Evolutionary conservation across 2,113 vertebrate genomes (phyloP), one percentile per base, ranked within the genome.

Genomic region (Scytalopus superciliaris): DNA sequence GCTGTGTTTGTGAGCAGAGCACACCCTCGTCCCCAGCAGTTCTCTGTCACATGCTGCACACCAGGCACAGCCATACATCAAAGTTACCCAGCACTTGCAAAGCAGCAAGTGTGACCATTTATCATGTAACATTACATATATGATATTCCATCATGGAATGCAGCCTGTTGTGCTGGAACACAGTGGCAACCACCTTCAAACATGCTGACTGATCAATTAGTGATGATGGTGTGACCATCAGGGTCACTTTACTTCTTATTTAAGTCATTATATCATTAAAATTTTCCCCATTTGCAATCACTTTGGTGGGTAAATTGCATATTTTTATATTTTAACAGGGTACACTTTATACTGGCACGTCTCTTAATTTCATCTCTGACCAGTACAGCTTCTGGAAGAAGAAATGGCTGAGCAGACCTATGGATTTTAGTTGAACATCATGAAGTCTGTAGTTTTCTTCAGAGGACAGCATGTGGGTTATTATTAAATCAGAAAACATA

Each of bases 401-500:
- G 81, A 93, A 89, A 55, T 7, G 44, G 28, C 55, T 19, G 3
- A 94, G 76, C 47, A 93, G 47, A 79, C 10, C 3, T 14, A 10
- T 27, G 16, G 44, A 30, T 76, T 89, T 50, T 86, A 84, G 52
- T 31, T 25, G 81, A 90, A 83, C 39, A 82, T 56, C 78, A 10
- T 55, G 75, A 73, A 95, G 59, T 53, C 88, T 88, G 86, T 66
- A 89, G 67, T 59, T 93, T 94, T 92, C 92, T 95, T 96, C 44
- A 66, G 62, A 37, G 72, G 93, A 97, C 93, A 96, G 91, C 84
- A 81, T 68, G 55, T 89, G 92, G 73, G 74, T 80, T 94, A 66
- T 80, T 97, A 93, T 83, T 94, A 91, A 96, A 84, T 57, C 88
- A 92, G 87, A 92, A 94, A 94, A 86, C 95, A 96, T 94, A 93